Evolutionary conservation across 2,113 vertebrate species (phyloP), one percentile per base, ranked within the genome.

Genomic region (Benitochromis conjunctus): DNA sequence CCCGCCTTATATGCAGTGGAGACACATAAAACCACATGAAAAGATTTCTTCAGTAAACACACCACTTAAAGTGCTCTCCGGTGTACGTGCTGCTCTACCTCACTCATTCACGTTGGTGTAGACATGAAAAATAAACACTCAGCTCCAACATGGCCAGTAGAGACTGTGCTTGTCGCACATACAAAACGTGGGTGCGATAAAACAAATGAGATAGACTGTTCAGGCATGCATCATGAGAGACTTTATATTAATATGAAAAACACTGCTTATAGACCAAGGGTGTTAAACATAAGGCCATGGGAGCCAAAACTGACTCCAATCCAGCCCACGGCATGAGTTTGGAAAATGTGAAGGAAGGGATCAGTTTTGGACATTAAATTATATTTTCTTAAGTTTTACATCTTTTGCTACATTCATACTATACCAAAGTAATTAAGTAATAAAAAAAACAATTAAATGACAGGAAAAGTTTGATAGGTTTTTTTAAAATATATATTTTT

Each of bases 1-100:
- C 92, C 92, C 95, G 91, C 95, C 95, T 94, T 94, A 94, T 86
- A 54, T 66, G 71, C 86, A 82, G 77, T 24, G 60, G 38, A 84
- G 86, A 85, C 88, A 80, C 64, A 55, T 29, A 38, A 87, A 86
- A 89, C 90, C 89, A 92, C 91, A 94, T 91, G 86, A 92, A 91
- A 84, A 86, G n/a, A 80, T 46, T 81, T 83, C 19, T 38, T 89
- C 74, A 84, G 76, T 86, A 92, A 93, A 94, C 87, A 88, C 77
- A 43, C 29, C 14, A 24, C 48, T 81, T 76, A 29, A 83, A 76
- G 57, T 19, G n/a, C 53, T 51, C 43, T 76, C 34, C 0, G 19
- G 57, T 81, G 69, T 69, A 56, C 84, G 38, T 79, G 80, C 10
- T 57, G 10, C 24, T 19, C 18, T 69, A 16, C 56, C 31, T 60